Conservation (phyloP, 1,140 invertebrate species). For the Maconellicoccus hirsutus region DNA sequence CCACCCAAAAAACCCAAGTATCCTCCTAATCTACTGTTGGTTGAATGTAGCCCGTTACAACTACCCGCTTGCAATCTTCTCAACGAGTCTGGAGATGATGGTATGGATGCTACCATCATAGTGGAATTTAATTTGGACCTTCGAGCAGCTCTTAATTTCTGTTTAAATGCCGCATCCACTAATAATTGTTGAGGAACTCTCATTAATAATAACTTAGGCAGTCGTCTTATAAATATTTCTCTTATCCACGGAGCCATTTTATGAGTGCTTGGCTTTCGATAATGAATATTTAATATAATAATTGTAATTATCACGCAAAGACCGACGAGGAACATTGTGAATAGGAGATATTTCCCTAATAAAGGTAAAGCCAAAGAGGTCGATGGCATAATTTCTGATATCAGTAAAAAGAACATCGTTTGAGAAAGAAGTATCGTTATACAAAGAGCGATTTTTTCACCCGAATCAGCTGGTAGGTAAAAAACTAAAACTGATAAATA, state of each 20-base stretch:
- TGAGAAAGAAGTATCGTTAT: slow-evolving; percentile 97
- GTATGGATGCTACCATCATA: slow-evolving; percentile 39
- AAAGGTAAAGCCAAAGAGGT: slow-evolving; percentile 93
- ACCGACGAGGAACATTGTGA: slow-evolving; percentile 96
- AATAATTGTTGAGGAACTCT: slow-evolving; percentile 67
- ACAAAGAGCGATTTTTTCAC: slow-evolving; percentile 95
- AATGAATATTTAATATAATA: slow-evolving; percentile 97
- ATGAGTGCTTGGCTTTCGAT: slow-evolving; percentile 95
- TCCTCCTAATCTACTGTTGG: slow-evolving; percentile 38
- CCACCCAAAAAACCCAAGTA: slow-evolving; percentile 11
- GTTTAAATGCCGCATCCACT: slow-evolving; percentile 63
- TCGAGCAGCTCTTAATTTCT: slow-evolving; percentile 46
- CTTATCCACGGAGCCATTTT: slow-evolving; percentile 88
- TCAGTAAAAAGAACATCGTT: slow-evolving; percentile 97
- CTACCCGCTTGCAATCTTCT: slow-evolving; percentile 41
- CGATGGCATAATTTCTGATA: slow-evolving; percentile 96
- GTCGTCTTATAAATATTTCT: slow-evolving; percentile 70
- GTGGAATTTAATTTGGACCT: slow-evolving; percentile 57
- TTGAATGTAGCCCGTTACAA: slow-evolving; percentile 64
- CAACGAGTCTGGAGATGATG: slow-evolving; percentile 59
- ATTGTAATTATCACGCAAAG: slow-evolving; percentile 95
- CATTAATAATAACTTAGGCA: slow-evolving; percentile 77
- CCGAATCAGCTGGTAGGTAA: slow-evolving; percentile 94
- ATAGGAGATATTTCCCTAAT: slow-evolving; percentile 94
- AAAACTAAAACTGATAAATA: slow-evolving; percentile 88